Base-by-base conservation (phyloP, 1,140 invertebrate genomes). In the Halesus radiatus region DNA sequence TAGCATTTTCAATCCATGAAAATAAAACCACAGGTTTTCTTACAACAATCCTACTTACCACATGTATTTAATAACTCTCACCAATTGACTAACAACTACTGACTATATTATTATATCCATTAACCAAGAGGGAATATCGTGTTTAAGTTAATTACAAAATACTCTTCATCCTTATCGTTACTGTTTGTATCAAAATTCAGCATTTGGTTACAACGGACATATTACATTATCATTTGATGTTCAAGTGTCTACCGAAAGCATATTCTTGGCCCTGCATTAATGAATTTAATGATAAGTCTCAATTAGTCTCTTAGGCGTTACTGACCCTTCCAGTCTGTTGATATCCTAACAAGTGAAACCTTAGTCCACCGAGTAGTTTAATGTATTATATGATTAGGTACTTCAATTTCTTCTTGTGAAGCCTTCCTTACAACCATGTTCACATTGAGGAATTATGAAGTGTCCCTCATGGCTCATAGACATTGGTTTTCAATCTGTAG, bases 221-320 rank as follows among this genome's bases (percentile, higher is more conserved):
- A n/a, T n/a, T n/a, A n/a, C n/a, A 60, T 3, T 60, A 20, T 7
- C 6, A 60, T 60, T 60, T 3, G 13, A 18, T 23, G 3, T 60
- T 60, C 56, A 60, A 60, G 56, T 60, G 23, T 6, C 16, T 23
- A 0, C 23, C 20, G 23, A 60, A 60, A 60, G 18, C 5, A 18
- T 22, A 20, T 58, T 16, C 32, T 45, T 45, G 23, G 23, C 3
- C 56, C 8, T 45, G 13, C 10, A 45, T 45, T 45, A 45, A 45
- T 13, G 8, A 45, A 45, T 45, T 45, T 13, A 18, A 13, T 18
- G 56, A 60, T 60, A 60, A 60, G 56, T 13, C 18, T 60, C 56
- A 60, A 60, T 60, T 60, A 60, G 56, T 20, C 56, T 60, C 56
- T 15, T 22, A 26, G 62, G 32, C 10, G 62, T 66, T 66, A 66